phyloP scores from a whole-genome alignment of 2,113 vertebrate genomes.

The Chroicocephalus ridibundus region DNA sequence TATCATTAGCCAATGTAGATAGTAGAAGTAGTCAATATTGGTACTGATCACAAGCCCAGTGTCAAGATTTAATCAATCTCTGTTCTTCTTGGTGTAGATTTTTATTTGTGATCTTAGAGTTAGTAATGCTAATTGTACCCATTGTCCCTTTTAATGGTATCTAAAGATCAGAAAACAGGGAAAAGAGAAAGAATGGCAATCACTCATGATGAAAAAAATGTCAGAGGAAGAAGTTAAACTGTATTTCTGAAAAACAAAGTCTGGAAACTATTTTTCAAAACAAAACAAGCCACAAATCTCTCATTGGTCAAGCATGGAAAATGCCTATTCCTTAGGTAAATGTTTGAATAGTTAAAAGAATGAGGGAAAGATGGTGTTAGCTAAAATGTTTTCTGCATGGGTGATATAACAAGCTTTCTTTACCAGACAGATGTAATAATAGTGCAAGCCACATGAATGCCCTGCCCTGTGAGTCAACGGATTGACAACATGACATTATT shows the following conservation, averaged over 20 bases:
- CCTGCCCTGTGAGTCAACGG: constrained; percentile 20
- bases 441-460: not conserved
- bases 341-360: constrained; percentile 27
- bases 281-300: not conserved
- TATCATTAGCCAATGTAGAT: not conserved
- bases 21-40: not conserved
- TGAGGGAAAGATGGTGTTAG: not conserved
- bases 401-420: constrained; percentile 1
- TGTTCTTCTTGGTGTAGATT: not conserved
- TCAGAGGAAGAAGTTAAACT: not conserved
- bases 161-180: not conserved
- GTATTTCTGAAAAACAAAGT: not conserved
- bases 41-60: not conserved
- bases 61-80: not conserved
- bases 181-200: not conserved
- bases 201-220: not conserved
- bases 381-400: not conserved
- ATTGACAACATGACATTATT: not conserved
- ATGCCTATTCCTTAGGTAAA: constrained; percentile 23
- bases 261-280: constrained; percentile 1
- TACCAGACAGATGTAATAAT: not conserved
- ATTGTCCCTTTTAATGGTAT: not conserved
- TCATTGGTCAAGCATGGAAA: not conserved
- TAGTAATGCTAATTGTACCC: not conserved
- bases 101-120: not conserved